Percentiles rank a stretch among this genome's conserved stretches.
phyloP scores from a whole-genome alignment of 2,888 invertebrate species.

The Idaea dimidiata region DNA sequence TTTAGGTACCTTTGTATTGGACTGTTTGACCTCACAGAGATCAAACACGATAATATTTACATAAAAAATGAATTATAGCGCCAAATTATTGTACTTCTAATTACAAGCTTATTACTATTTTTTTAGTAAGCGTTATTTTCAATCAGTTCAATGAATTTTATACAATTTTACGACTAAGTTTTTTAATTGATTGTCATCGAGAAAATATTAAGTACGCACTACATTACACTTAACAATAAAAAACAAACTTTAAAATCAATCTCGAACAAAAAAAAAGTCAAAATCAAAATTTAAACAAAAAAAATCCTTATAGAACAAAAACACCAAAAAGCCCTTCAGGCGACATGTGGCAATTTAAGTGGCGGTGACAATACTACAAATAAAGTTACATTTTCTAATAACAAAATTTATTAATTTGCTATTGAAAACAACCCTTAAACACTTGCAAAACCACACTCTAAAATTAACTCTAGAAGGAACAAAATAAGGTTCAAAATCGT shows the following conservation, averaged over 20 bases:
- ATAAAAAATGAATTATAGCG: no score
- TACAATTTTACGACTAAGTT: no score
- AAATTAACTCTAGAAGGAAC: constrained; percentile 10
- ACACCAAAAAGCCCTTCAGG: constrained; percentile 66
- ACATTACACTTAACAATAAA: not conserved
- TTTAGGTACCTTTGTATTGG: no score
- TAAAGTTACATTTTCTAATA: constrained; percentile 72
- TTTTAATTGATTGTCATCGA: not conserved
- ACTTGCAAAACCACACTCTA: constrained; percentile 9
- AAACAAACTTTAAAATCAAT: not conserved
- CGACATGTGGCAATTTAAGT: constrained; percentile 79
- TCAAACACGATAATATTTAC: no score
- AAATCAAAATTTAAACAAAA: constrained; percentile 38
- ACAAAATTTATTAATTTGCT: constrained; percentile 62
- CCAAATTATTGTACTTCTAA: no score
- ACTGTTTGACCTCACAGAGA: no score
- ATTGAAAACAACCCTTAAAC: constrained; percentile 40
- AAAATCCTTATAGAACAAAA: constrained; percentile 56
- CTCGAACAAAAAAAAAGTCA: constrained; percentile 11
- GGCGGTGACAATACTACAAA: constrained; percentile 79
- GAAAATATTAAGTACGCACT: not conserved
- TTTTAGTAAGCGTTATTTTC: no score
- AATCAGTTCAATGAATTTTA: no score
- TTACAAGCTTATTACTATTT: no score
- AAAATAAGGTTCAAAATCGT: constrained; percentile 25